Evolutionary conservation across 2,113 vertebrate genomes (phyloP).

Genomic region (Myxocyprinus asiaticus): DNA sequence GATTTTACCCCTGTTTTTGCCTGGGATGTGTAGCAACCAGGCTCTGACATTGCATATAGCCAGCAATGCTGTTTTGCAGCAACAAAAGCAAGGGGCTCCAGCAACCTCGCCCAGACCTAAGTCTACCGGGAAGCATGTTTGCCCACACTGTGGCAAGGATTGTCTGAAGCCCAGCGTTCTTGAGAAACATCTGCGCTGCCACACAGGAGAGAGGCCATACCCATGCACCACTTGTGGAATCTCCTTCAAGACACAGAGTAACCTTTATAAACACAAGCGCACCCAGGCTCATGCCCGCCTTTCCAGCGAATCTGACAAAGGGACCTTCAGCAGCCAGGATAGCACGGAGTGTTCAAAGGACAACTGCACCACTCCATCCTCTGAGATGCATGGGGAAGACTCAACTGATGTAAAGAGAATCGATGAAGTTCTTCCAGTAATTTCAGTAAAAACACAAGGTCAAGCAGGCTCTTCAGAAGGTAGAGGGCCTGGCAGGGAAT

Average conservation of each 20-base stretch:
- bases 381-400: conserved; percentile 60
- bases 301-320: conserved; percentile 75
- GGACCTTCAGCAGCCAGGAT: conserved; percentile 64
- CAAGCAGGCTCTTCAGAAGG: conserved; percentile 17
- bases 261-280: conserved; percentile 92
- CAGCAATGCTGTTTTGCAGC: conserved; percentile 75
- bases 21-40: conserved; percentile 69
- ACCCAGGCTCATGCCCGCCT: conserved; percentile 89
- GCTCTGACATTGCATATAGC: conserved; percentile 83
- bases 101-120: conserved; percentile 69
- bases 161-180: conserved; percentile 96
- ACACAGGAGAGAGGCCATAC: conserved; percentile 94
- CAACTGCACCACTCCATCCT: conserved; percentile 56
- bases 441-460: conserved; percentile 4
- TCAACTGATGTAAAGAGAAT: conserved; percentile 52
- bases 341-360: conserved; percentile 67
- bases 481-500: conserved; percentile 39
- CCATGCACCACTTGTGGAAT: conserved; percentile 88
- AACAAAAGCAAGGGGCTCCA: conserved; percentile 57
- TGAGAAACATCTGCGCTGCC: conserved; percentile 95
- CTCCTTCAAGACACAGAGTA: conserved; percentile 98
- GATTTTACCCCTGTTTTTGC: conserved; percentile 65
- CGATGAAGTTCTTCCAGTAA: conserved; percentile 6
- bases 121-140: conserved; percentile 84
- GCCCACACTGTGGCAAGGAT: conserved; percentile 90